Percentiles rank a stretch among this genome's conserved stretches.
These are phyloP conservation scores for Taeniopygia guttata DNA, from an alignment of 2,797 vertebrate species.

Conservation along the genomic window DNA sequence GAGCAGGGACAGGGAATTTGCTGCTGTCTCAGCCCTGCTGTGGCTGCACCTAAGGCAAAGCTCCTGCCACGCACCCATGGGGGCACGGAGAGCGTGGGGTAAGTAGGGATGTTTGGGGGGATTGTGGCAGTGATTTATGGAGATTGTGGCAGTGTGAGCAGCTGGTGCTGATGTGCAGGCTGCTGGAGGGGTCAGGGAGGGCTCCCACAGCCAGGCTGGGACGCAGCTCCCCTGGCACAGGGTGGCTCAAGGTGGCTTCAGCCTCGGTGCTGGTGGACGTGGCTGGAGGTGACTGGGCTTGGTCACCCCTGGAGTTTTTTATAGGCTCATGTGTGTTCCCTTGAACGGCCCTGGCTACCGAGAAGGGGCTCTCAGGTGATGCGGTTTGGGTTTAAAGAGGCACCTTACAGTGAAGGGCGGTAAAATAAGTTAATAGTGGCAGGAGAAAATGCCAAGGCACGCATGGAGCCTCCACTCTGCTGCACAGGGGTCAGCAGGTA, in stretches of 20 bases:
- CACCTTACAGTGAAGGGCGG: background rate
- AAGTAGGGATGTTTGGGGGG: background rate
- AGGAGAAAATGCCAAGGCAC: background rate
- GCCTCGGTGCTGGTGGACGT: fast-evolving
- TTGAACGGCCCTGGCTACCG: background rate
- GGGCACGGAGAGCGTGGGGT: background rate
- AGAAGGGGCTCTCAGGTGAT: background rate
- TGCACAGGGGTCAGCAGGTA: background rate
- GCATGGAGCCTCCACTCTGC: background rate
- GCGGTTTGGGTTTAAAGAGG: background rate
- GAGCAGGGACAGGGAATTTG: background rate
- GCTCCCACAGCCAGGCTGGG: background rate
- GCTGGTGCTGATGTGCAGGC: background rate
- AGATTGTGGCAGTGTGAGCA: background rate
- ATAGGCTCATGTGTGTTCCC: fast-evolving
- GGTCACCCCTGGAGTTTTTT: background rate
- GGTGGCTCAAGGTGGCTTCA: fast-evolving
- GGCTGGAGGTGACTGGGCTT: fast-evolving
- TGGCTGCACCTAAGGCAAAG: background rate
- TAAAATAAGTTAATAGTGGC: background rate
- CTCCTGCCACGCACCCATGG: background rate
- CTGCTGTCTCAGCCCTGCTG: background rate
- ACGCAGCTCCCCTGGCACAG: fast-evolving
- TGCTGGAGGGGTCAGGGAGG: background rate
- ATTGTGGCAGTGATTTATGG: background rate